phyloP scores from a whole-genome alignment of 2,888 invertebrate species.

The Ophion obscuratus region DNA sequence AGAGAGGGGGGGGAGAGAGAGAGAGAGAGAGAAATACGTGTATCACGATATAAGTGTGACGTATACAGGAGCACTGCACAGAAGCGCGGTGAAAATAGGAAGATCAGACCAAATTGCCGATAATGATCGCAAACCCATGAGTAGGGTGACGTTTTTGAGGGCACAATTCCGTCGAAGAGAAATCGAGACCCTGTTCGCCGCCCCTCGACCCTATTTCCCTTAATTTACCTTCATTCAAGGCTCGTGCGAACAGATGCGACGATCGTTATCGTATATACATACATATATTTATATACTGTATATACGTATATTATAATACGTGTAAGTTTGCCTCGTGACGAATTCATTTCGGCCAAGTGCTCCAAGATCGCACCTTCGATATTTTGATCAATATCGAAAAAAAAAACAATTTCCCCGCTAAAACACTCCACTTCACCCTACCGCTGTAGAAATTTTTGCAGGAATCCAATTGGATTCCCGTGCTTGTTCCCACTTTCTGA shows the following conservation, averaged over 20 bases:
- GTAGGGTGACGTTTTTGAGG: conserved; percentile 66
- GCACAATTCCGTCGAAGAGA: conserved; percentile 56
- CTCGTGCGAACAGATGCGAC: conserved; percentile 73
- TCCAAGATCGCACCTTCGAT: too few relatives aligned
- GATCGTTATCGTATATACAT: conserved; percentile 39
- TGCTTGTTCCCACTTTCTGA: too few relatives aligned
- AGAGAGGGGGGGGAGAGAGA: too few relatives aligned
- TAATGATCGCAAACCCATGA: conserved; percentile 67
- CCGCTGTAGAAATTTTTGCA: too few relatives aligned
- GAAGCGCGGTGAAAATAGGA: conserved; percentile 43
- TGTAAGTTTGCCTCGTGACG: neutral
- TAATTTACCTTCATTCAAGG: conserved; percentile 71
- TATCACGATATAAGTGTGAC: conserved; percentile 34
- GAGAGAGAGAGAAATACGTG: conserved; percentile 12
- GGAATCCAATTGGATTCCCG: too few relatives aligned
- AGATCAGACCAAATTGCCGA: conserved; percentile 71
- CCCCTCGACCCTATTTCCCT: conserved; percentile 74
- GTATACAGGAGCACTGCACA: conserved; percentile 27
- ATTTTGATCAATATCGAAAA: neutral
- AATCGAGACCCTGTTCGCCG: conserved; percentile 51
- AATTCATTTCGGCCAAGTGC: neutral
- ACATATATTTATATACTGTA: neutral
- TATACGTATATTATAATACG: too few relatives aligned
- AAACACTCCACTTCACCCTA: too few relatives aligned
- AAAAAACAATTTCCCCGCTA: neutral